phyloP scores from a whole-genome alignment of 2,113 vertebrate species.

The Vimba vimba region DNA sequence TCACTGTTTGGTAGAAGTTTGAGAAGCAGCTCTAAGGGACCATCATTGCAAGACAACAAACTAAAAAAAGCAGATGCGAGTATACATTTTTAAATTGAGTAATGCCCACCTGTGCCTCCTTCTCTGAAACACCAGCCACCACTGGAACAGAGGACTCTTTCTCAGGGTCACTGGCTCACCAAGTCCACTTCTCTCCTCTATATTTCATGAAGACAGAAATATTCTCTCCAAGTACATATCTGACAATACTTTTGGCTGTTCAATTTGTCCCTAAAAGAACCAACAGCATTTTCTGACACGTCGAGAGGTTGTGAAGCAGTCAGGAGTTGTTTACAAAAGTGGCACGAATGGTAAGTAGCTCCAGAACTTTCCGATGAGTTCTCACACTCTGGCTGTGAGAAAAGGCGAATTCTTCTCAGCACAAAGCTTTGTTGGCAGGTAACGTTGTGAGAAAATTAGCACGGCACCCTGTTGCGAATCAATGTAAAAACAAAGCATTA shows the following conservation, averaged over 20 bases:
- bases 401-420: background rate
- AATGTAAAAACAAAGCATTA: background rate
- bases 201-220: background rate
- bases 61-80: background rate
- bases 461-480: constrained; percentile 4
- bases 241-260: constrained; percentile 2
- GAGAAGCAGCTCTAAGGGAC: background rate
- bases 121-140: background rate
- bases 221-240: background rate
- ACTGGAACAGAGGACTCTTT: background rate
- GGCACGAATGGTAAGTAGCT: background rate
- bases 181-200: background rate
- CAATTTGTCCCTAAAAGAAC: background rate
- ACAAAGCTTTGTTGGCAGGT: background rate
- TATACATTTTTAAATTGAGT: background rate
- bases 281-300: background rate
- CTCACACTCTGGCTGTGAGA: background rate
- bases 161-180: background rate
- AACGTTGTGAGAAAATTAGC: background rate
- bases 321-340: background rate
- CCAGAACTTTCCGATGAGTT: background rate
- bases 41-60: background rate
- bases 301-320: background rate
- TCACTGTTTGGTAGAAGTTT: background rate
- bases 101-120: background rate